Base-by-base conservation (phyloP, 1,140 invertebrate species). In the Papilio xuthus region DNA sequence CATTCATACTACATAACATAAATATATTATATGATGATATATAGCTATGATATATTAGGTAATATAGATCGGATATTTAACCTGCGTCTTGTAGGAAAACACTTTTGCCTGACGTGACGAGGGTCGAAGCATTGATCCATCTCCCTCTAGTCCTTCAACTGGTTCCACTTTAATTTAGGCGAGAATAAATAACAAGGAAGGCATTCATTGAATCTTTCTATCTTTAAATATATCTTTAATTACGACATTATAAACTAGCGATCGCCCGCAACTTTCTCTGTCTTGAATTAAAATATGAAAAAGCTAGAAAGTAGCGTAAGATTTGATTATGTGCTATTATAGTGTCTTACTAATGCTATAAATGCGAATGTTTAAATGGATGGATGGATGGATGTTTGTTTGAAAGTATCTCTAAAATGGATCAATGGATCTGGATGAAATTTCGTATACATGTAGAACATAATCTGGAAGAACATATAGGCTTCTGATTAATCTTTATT, bases 121-220 rank as follows among this genome's bases (percentile, higher is more conserved):
- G 71, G 71, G 71, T 73, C 12, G 18, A 72, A 73, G 71, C 71
- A 47, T 73, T 73, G 41, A 73, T 73, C 71, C 42, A 73, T 73
- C 71, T 44, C 71, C 20, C 71, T 15, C 42, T 42, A 73, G 20
- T 15, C 13, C 37, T 73, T 73, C 69, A 73, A 47, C 9, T 73
- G 50, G 20, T 47, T 73, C 18, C 20, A 47, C 13, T 44, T 47
- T 73, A 15, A 73, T 73, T 73, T 73, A 73, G 42, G n/a, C 23
- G 23, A 67, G 12, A 67, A 67, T 67, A 67, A 67, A 67, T 67
- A 67, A 67, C 18, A 10, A 3, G 15, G 8, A 53, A 18, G n/a
- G n/a, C 50, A 53, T 53, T 53, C 18, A 53, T 53, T 44, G 7
- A 50, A 18, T 50, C 4, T n/a, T n/a, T 53, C 18, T 15, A 15